Base-by-base conservation (phyloP, 1,140 invertebrate species). In the Conus ventricosus region DNA sequence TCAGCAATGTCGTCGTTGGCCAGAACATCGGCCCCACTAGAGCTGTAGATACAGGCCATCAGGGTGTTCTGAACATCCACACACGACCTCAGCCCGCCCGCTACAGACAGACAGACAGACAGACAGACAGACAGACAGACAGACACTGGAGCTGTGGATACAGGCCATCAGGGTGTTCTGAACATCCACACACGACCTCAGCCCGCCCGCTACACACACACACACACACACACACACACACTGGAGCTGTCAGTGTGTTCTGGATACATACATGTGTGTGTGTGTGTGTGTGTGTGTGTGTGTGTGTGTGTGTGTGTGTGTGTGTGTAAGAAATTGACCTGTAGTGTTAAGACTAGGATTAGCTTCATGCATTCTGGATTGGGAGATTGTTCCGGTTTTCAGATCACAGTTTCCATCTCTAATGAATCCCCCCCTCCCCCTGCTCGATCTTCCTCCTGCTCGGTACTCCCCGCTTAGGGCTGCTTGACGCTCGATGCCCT, bases 91-190 rank as follows among this genome's bases (percentile, higher is more conserved):
- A 55, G 53, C 13, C 8, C 85, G 17, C 27, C 85, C 7, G 57
- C 67, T 86, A 17, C 17, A 11, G 15, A 71, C 8, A 53, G 39
- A 39, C 39, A 39, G 39, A 39, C 39, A 39, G 39, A 39, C 39
- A 39, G 39, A 39, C 39, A 39, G 39, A 39, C 39, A 39, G 39
- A 39, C 39, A 39, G 39, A 39, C 39, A 39, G 39, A 39, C 39
- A 39, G 39, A 39, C 39, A 39, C 39, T 39, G 3, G 39, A 39
- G 39, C 39, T 39, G 71, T 15, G 6, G 67, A 71, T 25, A 15
- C 54, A 87, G 53, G 71, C 60, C 51, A 78, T 53, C 53, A 55
- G n/a, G 6, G 53, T 78, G 85, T 75, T 25, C 27, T 57, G 85
- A 0, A 75, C 85, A 53, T 75, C 54, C 63, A 75, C 51, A 78